Evolutionary conservation across 2,888 invertebrate genomes (phyloP).

Genomic region (Cosmorhoe ocellata): DNA sequence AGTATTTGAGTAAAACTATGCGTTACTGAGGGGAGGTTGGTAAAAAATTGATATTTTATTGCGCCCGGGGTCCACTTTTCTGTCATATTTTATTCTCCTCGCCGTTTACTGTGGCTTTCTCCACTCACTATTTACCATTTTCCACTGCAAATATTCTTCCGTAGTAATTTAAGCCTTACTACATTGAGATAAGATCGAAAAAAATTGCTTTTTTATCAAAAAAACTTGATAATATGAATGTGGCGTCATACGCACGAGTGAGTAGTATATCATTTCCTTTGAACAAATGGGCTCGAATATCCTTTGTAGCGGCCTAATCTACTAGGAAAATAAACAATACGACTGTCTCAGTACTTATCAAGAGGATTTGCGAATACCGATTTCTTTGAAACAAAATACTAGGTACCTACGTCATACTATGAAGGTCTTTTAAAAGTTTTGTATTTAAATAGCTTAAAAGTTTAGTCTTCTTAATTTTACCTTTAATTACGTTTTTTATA

Average conservation of each 20-base stretch:
- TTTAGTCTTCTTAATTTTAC: too few species aligned
- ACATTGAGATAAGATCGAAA: constrained; percentile 30
- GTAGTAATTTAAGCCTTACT: constrained; percentile 36
- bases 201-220: constrained; percentile 21
- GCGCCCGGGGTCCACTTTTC: constrained; percentile 71
- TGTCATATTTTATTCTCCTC: constrained; percentile 74
- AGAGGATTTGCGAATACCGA: not conserved
- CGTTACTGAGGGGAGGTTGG: constrained; percentile 42
- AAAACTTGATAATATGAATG: constrained; percentile 45
- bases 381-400: not conserved
- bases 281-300: constrained; percentile 70
- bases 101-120: constrained; percentile 51
- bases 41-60: constrained; percentile 81
- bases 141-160: constrained; percentile 17
- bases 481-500: too few species aligned
- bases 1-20: constrained; percentile 61
- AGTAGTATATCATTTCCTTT: constrained; percentile 76
- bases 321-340: constrained; percentile 69
- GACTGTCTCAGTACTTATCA: constrained; percentile 43
- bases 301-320: constrained; percentile 71
- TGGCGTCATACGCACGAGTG: constrained; percentile 74
- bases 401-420: constrained; percentile 4
- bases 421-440: constrained; percentile 9
- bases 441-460: too few species aligned
- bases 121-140: constrained; percentile 29